These are phyloP conservation scores for Falco peregrinus DNA, from an alignment of 2,797 vertebrate species.

Conservation along the genomic window DNA sequence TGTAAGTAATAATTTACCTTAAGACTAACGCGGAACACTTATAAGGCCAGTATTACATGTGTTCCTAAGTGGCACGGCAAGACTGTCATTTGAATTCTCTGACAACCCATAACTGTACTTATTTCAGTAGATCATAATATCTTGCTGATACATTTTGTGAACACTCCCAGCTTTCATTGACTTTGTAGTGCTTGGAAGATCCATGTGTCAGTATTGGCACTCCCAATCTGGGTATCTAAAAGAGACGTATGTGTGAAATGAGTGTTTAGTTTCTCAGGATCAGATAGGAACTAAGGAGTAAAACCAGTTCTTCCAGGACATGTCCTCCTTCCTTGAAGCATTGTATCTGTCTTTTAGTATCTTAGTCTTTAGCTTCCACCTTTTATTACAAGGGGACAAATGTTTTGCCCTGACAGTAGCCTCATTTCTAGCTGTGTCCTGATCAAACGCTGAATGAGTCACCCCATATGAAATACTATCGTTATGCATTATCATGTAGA, in stretches of 20 bases:
- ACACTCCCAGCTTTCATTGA: not conserved
- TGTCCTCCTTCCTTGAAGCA: not conserved
- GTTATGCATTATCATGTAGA: constrained; percentile 2
- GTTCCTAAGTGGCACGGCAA: not conserved
- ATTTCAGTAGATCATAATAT: not conserved
- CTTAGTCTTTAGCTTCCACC: not conserved
- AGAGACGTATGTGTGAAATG: not conserved
- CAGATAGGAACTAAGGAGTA: not conserved
- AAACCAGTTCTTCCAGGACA: not conserved
- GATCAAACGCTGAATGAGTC: not conserved
- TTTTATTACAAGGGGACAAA: not conserved
- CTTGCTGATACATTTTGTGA: not conserved
- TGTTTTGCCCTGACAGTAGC: not conserved
- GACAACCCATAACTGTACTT: not conserved
- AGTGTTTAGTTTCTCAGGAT: not conserved
- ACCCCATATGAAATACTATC: not conserved
- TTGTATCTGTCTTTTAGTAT: not conserved
- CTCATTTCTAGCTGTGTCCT: not conserved
- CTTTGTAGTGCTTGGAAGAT: not conserved
- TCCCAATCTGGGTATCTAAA: not conserved
- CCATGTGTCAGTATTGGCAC: not conserved
- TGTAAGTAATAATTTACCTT: not conserved
- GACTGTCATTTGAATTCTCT: not conserved
- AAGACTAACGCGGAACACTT: not conserved
- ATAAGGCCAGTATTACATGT: not conserved